Conservation (phyloP, 2,797 vertebrate genomes). For the Enteromius trimaculatus region DNA sequence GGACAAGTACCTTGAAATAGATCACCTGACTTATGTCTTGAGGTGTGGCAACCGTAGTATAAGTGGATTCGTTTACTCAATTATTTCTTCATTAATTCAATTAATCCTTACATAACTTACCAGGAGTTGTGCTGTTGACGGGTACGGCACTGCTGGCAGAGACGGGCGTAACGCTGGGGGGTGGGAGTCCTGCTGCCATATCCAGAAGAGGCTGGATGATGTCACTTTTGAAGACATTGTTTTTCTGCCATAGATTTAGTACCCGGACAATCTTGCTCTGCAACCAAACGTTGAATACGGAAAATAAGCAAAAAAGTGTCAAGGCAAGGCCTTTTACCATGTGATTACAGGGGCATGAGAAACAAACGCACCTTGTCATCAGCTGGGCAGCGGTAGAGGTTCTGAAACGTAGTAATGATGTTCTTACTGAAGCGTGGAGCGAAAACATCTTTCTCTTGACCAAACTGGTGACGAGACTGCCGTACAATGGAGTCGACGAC, state of each 20-base stretch:
- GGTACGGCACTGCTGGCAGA: conserved; percentile 86
- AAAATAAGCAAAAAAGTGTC: not conserved
- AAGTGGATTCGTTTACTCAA: no score
- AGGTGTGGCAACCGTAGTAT: no score
- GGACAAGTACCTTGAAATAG: no score
- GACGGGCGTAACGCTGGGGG: conserved; percentile 90
- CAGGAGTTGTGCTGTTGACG: conserved; percentile 94
- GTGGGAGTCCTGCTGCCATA: conserved; percentile 95
- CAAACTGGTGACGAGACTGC: conserved; percentile 98
- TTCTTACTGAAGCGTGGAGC: conserved; percentile 99
- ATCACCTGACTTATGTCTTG: no score
- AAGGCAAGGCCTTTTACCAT: not conserved
- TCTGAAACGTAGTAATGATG: conserved; percentile 96
- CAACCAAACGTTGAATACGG: conserved; percentile 50
- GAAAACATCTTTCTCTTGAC: conserved; percentile 97
- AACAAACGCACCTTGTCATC: conserved; percentile 90
- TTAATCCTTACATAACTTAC: conserved; percentile 67
- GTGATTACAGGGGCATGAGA: conserved; percentile 36
- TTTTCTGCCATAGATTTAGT: conserved; percentile 99
- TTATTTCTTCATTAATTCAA: no score
- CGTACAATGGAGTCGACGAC: conserved; percentile 98
- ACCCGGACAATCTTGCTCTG: conserved; percentile 99
- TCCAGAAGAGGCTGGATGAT: conserved; percentile 98
- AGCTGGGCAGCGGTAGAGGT: conserved; percentile 95
- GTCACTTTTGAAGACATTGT: conserved; percentile 98